Conservation (phyloP, 1,140 invertebrate species). For the Ridgeia piscesae region DNA sequence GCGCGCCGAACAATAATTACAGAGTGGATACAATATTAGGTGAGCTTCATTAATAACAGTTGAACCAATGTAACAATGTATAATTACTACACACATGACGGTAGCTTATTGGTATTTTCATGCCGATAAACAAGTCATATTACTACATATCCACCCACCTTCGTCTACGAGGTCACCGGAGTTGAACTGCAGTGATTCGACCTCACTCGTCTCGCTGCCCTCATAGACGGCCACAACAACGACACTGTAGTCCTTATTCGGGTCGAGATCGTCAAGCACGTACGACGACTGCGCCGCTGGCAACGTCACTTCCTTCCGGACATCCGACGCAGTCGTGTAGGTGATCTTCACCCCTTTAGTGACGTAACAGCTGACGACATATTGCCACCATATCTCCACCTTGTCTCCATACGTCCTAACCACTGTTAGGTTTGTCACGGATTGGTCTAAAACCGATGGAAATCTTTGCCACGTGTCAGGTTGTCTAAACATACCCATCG, state of each 20-base stretch:
- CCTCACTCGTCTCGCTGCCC: background rate
- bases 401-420: background rate
- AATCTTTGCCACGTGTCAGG: background rate
- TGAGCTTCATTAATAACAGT: too few species aligned
- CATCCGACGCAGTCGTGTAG: background rate
- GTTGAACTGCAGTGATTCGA: background rate
- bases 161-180: background rate
- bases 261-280: background rate
- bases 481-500: background rate
- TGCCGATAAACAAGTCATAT: too few species aligned
- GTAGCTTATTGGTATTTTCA: too few species aligned
- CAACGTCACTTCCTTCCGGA: background rate
- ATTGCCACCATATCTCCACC: background rate
- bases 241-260: background rate
- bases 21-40: too few species aligned
- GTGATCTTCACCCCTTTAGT: background rate
- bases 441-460: background rate
- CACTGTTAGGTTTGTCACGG: background rate
- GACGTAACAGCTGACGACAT: background rate
- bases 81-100: too few species aligned
- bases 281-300: background rate
- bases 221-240: background rate
- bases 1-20: too few species aligned
- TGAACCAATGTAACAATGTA: too few species aligned
- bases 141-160: background rate